Evolutionary conservation across 2,888 invertebrate species (phyloP).

Genomic region (Rutpela maculata): DNA sequence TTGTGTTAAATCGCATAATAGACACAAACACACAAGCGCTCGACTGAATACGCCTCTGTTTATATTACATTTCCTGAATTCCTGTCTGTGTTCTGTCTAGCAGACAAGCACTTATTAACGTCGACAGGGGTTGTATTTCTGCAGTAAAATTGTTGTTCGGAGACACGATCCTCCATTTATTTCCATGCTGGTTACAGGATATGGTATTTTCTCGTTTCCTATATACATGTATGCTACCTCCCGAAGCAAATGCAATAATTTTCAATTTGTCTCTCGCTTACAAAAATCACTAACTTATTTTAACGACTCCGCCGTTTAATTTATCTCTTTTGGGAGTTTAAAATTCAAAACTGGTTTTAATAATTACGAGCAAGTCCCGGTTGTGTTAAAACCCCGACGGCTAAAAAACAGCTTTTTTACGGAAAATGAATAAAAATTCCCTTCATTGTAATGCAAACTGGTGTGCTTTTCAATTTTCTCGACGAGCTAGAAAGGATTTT

Average conservation of each 20-base stretch:
- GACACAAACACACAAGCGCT: conserved; percentile 1
- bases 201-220: conserved; percentile 17
- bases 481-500: conserved; percentile 59
- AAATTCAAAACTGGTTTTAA: conserved; percentile 30
- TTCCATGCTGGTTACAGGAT: conserved; percentile 15
- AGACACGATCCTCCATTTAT: conserved; percentile 17
- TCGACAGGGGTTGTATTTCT: conserved; percentile 40
- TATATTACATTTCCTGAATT: conserved; percentile 43
- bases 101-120: conserved; percentile 43
- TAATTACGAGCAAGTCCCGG: conserved; percentile 30
- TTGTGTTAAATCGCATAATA: conserved; percentile 1
- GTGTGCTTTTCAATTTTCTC: conserved; percentile 61
- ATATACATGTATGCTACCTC: background rate
- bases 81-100: conserved; percentile 42
- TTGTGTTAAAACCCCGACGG: conserved; percentile 22
- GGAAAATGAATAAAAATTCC: conserved; percentile 53
- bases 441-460: conserved; percentile 60
- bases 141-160: conserved; percentile 32
- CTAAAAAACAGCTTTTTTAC: conserved; percentile 26
- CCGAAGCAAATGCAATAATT: conserved; percentile 1
- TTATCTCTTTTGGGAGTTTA: conserved; percentile 13
- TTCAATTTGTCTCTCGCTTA: conserved; percentile 1
- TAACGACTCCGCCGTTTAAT: background rate
- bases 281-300: background rate
- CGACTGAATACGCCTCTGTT: conserved; percentile 23